Conservation (phyloP, 2,797 vertebrate species). For the Labroides dimidiatus region DNA sequence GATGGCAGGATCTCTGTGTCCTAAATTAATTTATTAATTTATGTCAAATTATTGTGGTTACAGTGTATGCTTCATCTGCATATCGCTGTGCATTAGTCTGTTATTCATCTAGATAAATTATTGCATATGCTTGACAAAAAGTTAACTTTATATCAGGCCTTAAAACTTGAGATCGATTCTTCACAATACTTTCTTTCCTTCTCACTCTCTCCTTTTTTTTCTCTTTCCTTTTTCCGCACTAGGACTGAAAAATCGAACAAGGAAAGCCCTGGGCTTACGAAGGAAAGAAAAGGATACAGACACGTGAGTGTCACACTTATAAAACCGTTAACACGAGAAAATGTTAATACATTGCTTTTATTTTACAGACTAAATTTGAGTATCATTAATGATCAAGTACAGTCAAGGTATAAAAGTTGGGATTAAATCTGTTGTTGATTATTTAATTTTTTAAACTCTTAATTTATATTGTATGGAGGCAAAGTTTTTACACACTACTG, state of each 20-base stretch:
- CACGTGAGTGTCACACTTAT: slow-evolving; percentile 83
- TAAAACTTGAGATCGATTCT: slow-evolving; percentile 23
- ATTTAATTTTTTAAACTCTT: too few relatives aligned
- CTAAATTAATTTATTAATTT: slow-evolving; percentile 28
- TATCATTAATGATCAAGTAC: too few relatives aligned
- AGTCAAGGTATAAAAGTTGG: too few relatives aligned
- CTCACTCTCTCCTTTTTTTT: slow-evolving; percentile 4
- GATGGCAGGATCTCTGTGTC: slow-evolving; percentile 34
- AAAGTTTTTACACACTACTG: too few relatives aligned
- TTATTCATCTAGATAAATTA: slow-evolving; percentile 33
- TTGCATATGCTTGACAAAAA: slow-evolving; percentile 35
- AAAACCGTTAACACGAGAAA: not conserved
- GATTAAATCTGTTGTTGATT: too few relatives aligned
- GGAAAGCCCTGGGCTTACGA: slow-evolving; percentile 96
- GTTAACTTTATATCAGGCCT: slow-evolving; percentile 22
- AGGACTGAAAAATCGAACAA: slow-evolving; percentile 99
- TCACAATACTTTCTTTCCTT: slow-evolving; percentile 18
- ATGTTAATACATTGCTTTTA: too few relatives aligned
- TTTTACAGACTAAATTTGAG: too few relatives aligned
- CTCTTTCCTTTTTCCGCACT: slow-evolving; percentile 3
- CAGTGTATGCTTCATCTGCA: slow-evolving; percentile 17
- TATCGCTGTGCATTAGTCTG: slow-evolving; percentile 14
- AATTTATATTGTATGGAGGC: too few relatives aligned
- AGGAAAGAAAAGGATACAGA: slow-evolving; percentile 98
- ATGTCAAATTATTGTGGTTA: slow-evolving; percentile 12